Evolutionary conservation across 2,113 vertebrate species (phyloP).

Genomic region (Paratilapia polleni): DNA sequence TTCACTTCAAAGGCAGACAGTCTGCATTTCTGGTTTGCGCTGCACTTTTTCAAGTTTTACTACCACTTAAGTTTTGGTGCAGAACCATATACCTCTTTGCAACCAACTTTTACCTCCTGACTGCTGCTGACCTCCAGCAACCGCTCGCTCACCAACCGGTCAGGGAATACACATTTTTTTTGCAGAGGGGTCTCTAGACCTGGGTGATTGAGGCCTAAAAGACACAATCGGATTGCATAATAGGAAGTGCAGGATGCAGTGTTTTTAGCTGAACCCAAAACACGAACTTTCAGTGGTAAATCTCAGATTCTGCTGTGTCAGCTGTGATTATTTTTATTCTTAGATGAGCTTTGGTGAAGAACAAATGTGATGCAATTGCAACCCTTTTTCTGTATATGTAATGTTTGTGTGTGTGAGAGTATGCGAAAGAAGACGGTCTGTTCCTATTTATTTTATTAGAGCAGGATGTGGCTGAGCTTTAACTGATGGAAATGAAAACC

Average conservation of each 20-base stretch:
- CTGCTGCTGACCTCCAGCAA: too few species aligned
- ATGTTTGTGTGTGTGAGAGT: neutral
- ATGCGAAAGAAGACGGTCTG: neutral
- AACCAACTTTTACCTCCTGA: too few species aligned
- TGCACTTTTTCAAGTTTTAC: too few species aligned
- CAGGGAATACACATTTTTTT: neutral
- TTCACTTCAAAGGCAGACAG: too few species aligned
- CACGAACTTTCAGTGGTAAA: neutral
- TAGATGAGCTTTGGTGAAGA: neutral
- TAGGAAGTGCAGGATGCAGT: neutral
- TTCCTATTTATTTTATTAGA: slow-evolving; percentile 42
- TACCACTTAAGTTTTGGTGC: too few species aligned
- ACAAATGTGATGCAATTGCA: accelerated
- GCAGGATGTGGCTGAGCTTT: slow-evolving; percentile 49
- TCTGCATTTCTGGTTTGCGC: too few species aligned
- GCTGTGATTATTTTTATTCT: neutral
- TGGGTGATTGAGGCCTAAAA: neutral
- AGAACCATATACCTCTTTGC: too few species aligned
- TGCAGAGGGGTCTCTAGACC: neutral
- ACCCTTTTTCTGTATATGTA: neutral
- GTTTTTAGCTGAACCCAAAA: neutral
- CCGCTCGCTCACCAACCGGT: too few species aligned
- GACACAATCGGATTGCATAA: neutral
- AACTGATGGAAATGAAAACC: slow-evolving; percentile 66
- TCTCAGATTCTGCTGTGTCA: neutral